These are phyloP conservation scores for Octomys mimax DNA, from an alignment of 2,797 vertebrate genomes.

Conservation along the genomic window DNA sequence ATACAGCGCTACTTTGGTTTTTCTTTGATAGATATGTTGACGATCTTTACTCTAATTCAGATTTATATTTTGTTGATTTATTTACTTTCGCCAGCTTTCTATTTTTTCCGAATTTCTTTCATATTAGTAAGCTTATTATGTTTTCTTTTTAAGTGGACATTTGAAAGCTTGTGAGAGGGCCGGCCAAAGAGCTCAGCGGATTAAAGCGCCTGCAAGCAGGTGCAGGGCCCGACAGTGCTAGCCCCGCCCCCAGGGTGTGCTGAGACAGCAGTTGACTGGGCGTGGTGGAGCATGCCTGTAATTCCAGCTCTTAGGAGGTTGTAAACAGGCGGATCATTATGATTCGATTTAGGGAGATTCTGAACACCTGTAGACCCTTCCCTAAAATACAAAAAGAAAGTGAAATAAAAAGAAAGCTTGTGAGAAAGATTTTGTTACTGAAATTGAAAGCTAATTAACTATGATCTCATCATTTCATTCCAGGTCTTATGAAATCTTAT, in stretches of 20 bases:
- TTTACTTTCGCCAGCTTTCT: neutral
- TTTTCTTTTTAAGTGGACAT: slow-evolving; percentile 16
- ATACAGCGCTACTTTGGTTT: neutral
- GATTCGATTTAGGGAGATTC: too few species aligned
- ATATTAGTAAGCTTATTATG: neutral
- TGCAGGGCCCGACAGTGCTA: too few species aligned
- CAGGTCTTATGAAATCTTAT: neutral
- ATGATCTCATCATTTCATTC: neutral
- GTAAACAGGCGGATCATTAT: too few species aligned
- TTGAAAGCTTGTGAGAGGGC: neutral
- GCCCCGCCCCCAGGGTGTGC: too few species aligned
- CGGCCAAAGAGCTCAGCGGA: too few species aligned
- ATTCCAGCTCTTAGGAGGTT: too few species aligned
- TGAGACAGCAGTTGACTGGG: too few species aligned
- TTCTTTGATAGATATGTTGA: neutral
- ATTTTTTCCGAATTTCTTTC: neutral
- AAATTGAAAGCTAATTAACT: slow-evolving; percentile 4
- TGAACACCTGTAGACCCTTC: too few species aligned
- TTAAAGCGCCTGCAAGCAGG: too few species aligned
- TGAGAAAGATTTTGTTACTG: neutral
- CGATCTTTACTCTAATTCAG: neutral
- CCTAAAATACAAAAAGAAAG: too few species aligned
- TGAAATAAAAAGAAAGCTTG: neutral
- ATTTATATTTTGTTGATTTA: neutral
- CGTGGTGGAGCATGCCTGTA: too few species aligned